Percentiles rank a stretch among this genome's conserved stretches.
phyloP scores from a whole-genome alignment of 2,888 invertebrate genomes.

The Himalopsyche tibetana region DNA sequence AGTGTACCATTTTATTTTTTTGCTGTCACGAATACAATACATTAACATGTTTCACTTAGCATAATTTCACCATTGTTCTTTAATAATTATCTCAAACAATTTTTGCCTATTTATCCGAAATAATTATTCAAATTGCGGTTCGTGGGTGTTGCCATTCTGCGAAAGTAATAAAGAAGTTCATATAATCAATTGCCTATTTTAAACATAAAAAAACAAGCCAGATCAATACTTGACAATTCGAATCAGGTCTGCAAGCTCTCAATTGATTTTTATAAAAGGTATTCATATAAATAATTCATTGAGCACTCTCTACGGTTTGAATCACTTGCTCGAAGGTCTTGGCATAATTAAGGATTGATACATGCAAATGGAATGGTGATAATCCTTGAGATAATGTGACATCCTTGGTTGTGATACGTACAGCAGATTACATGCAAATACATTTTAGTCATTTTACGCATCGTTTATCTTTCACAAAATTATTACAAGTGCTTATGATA shows the following conservation, averaged over 20 bases:
- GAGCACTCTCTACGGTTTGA: not conserved
- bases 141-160: no score
- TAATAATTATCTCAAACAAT: not conserved
- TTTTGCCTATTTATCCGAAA: not conserved
- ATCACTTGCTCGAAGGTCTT: constrained; percentile 34
- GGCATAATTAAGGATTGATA: not conserved
- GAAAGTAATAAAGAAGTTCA: no score
- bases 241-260: not conserved
- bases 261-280: constrained; percentile 34
- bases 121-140: no score
- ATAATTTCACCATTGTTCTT: not conserved
- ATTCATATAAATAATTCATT: constrained; percentile 18
- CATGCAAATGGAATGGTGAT: constrained; percentile 11
- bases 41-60: not conserved
- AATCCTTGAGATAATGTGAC: constrained; percentile 20
- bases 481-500: no score
- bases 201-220: no score
- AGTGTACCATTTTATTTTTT: no score
- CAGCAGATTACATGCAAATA: no score
- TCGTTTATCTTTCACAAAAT: no score
- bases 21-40: not conserved
- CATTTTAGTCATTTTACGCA: no score
- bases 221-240: not conserved
- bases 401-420: not conserved
- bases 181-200: no score